These are phyloP conservation scores for Marmota monax DNA, from an alignment of 2,113 vertebrate species.

Conservation along the genomic window DNA sequence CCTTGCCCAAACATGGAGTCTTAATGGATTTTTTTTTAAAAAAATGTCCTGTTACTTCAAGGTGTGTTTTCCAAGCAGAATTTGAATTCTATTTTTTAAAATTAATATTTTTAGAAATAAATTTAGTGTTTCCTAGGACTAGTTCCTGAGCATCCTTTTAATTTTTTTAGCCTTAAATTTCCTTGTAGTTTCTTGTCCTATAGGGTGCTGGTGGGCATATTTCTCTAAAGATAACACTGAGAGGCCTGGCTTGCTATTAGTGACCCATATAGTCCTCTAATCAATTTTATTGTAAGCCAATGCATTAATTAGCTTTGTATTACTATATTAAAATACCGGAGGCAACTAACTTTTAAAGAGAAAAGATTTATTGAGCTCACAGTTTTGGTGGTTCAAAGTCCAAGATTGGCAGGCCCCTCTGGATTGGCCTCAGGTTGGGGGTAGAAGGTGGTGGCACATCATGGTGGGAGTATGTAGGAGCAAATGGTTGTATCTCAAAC, in stretches of 20 bases:
- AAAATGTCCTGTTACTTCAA: neutral
- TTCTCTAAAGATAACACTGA: neutral
- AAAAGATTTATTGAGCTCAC: neutral
- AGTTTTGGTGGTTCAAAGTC: neutral
- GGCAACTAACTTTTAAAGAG: neutral
- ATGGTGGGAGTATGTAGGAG: neutral
- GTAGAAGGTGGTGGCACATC: too few relatives aligned
- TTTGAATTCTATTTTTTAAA: neutral
- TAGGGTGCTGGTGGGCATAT: neutral
- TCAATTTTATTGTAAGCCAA: neutral
- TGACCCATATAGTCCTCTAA: neutral
- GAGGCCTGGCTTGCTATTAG: neutral
- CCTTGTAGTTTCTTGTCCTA: neutral
- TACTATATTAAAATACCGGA: neutral
- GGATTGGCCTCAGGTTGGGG: neutral
- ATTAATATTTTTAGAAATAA: neutral
- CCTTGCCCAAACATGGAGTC: too few relatives aligned
- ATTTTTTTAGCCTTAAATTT: neutral
- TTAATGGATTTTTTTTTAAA: too few relatives aligned
- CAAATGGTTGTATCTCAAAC: neutral
- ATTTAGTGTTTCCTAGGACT: neutral
- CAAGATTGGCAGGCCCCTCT: too few relatives aligned
- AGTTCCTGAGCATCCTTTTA: neutral
- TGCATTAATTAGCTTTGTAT: neutral
- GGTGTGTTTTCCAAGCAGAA: neutral